Evolutionary conservation across 2,888 invertebrate species (phyloP).

Genomic region (Campopleginae sp.): DNA sequence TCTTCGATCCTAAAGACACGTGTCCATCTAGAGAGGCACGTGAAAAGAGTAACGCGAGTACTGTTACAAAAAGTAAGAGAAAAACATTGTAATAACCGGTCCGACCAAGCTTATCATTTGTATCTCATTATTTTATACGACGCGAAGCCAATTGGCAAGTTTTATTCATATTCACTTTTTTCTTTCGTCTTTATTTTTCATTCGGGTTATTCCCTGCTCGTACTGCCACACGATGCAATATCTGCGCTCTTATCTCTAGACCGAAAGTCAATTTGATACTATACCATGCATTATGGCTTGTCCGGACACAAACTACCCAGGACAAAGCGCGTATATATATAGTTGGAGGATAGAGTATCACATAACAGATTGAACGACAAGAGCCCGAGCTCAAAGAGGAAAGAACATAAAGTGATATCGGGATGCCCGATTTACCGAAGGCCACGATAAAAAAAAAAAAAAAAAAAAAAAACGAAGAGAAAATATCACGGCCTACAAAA

Average conservation of each 20-base stretch:
- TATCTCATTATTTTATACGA: slow-evolving; percentile 10
- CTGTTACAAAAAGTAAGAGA: slow-evolving; percentile 2
- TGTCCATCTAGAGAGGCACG: slow-evolving; percentile 14
- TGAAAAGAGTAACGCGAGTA: slow-evolving; percentile 30
- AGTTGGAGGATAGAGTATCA: slow-evolving; percentile 19
- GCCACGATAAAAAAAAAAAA: not conserved
- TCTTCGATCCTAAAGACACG: slow-evolving; percentile 46
- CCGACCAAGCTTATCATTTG: slow-evolving; percentile 50
- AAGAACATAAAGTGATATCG: slow-evolving; percentile 21
- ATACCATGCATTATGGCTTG: not conserved
- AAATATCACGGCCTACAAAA: slow-evolving; percentile 56
- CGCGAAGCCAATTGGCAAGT: slow-evolving; percentile 22
- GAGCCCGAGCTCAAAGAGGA: not conserved
- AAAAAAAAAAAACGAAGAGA: slow-evolving; percentile 17
- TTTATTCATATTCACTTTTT: not conserved
- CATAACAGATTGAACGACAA: not conserved
- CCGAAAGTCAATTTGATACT: slow-evolving; percentile 28
- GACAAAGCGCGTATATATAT: slow-evolving; percentile 13
- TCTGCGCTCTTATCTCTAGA: slow-evolving; percentile 13
- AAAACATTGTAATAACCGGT: slow-evolving; percentile 34
- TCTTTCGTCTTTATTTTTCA: not conserved
- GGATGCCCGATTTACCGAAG: slow-evolving; percentile 41
- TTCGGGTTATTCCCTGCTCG: slow-evolving; percentile 30
- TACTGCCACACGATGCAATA: slow-evolving; percentile 47
- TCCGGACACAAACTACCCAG: slow-evolving; percentile 14